Evolutionary conservation across 2,113 vertebrate genomes (phyloP), one percentile per base, ranked within the genome.

Genomic region (Elachura formosa): DNA sequence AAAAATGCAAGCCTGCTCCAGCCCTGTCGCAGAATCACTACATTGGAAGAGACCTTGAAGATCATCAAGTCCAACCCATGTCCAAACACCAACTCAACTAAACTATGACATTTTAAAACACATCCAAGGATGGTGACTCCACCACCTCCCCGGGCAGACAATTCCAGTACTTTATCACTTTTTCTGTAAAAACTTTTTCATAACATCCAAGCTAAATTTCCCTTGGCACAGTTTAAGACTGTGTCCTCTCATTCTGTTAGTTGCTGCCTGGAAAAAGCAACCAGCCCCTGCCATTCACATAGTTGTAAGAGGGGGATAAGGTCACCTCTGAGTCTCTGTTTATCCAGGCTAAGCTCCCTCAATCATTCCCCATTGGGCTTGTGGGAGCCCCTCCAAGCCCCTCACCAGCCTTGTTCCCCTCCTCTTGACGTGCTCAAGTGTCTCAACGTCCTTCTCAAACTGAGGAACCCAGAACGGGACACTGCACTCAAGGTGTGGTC

Each of bases 381-480:
- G 52, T 56, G 52, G n/a, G n/a, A n/a, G n/a, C n/a, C n/a, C n/a
- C 28, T 56, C 36, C 40, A 28, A 43, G 18, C 13, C 51, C 24
- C 18, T 56, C 52, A 28, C 24, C 40, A 56, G 13, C 23, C 31
- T 73, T 1, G 1, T 16, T 73, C 12, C 23, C 21, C 31, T 43
- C 24, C 66, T 55, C 15, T 71, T 40, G 52, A 56, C 0, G 0
- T 0, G 0, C 31, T 55, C 40, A n/a, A 21, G 18, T 1, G 0
- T 43, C 40, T 55, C 49, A 33, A 71, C 0, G 2, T 71, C 49
- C 17, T 55, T 55, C 29, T 51, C 6, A n/a, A 33, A 72, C 51
- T n/a, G 51, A 43, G 38, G 51, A 2, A 12, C 12, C 67, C 69
- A 55, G 69, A 72, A 12, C 29, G 41, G 49, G 68, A 6, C 49